Base-by-base conservation (phyloP, 2,888 invertebrate genomes). In the Crossocerus cetratus region DNA sequence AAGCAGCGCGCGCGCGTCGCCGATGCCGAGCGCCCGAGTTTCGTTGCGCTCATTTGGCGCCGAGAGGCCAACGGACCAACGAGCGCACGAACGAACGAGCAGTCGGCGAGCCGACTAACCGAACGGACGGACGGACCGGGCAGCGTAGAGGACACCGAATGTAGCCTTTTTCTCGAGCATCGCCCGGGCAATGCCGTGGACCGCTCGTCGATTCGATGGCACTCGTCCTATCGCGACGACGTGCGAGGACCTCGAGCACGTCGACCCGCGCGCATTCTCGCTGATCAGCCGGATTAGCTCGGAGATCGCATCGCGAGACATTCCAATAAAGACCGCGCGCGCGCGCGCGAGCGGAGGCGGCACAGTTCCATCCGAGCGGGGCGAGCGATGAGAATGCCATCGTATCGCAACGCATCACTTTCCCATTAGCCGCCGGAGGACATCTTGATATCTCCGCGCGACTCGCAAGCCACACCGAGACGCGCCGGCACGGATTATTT, bases 141-240 rank as follows among this genome's bases (percentile, higher is more conserved):
- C 64, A 53, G 21, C 22, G 43, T 16, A 58, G 22, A 23, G 3
- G 5, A 3, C 3, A n/a, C n/a, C 32, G 32, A 42, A 23, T 23
- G 23, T 4, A 16, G n/a, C 4, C 55, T 72, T 65, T 74, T n/a
- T 64, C 59, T 73, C 74, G 71, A 57, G 73, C 80, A 69, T 82
- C 66, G 67, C 75, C 74, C 77, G 79, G 72, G 69, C 72, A 79
- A 81, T 69, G 74, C 83, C 66, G 13, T 65, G 61, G 3, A 32
- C 32, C 32, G 32, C 32, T 32, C 32, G 32, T 32, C 8, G 8
- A 32, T 32, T 55, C 78, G 64, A 53, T 71, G 74, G 59, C 78
- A 70, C 78, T 67, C 72, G 32, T 72, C 32, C 32, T 32, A 32
- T 32, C 32, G 32, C 18, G 16, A 18, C 18, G 16, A 18, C 18